Base-by-base conservation (phyloP, 2,888 invertebrate genomes). In the Meteorus colon region DNA sequence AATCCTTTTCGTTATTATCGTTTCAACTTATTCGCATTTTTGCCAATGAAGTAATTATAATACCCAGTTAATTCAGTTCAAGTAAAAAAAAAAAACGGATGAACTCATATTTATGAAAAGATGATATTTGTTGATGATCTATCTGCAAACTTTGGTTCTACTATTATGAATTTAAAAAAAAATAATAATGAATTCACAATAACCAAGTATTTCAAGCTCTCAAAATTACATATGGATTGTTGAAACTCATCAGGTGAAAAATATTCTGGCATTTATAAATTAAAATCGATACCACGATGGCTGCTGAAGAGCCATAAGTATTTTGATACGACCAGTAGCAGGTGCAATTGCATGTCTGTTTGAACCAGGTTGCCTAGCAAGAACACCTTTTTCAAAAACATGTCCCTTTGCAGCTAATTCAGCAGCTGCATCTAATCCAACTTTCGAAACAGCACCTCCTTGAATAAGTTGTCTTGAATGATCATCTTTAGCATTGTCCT, bases 251-350 rank as follows among this genome's bases (percentile, higher is more conserved):
- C 48, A 45, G 14, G 34, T 19, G 45, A 73, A 31, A 10, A 34
- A 45, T 51, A 19, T 29, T 45, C 19, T 55, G 12, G 29, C 14
- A 37, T 27, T 37, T 6, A 31, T n/a, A n/a, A 60, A 65, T 83
- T 83, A 89, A 79, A 88, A 89, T 72, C 87, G 84, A 76, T 89
- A 89, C 89, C 89, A 89, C 75, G 89, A 87, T 5, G 89, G 89
- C 76, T 84, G 87, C 71, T 89, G 86, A 10, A 89, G 84, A 0
- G 89, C 89, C 83, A 89, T 87, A 34, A 89, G 82, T 77, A 89
- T 89, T 82, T 84, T 86, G 72, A 89, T 88, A 31, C 86, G 86
- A 6, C 88, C 88, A 27, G 85, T 86, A 2, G 88, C 85, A 0
- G 89, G 87, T n/a, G 85, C 78, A 1, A 77, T 71, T 10, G 85